Conservation (phyloP, 2,113 vertebrate genomes). For the Chloropsis hardwickii region DNA sequence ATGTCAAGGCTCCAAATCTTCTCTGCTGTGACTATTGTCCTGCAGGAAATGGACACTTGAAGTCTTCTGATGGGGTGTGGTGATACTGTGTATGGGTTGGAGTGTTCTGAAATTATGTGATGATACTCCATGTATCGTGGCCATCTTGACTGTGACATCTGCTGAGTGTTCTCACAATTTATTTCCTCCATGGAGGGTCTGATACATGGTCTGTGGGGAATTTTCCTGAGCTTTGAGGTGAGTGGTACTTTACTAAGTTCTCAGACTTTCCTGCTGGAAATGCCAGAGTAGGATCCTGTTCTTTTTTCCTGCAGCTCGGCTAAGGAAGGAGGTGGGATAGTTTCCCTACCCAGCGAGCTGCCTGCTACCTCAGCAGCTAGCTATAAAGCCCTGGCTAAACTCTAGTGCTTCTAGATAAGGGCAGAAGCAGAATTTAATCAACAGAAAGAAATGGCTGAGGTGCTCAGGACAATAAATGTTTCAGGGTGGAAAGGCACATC, state of each 20-base stretch:
- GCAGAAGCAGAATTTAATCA: neutral
- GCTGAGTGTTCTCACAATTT: neutral
- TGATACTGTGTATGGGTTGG: too few species aligned
- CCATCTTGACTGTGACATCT: neutral
- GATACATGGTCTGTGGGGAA: neutral
- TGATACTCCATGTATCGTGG: neutral
- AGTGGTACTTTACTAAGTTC: neutral
- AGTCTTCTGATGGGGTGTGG: too few species aligned
- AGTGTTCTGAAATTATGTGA: too few species aligned
- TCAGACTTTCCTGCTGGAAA: neutral
- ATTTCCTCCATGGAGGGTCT: neutral
- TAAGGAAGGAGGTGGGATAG: neutral
- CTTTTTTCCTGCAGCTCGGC: neutral
- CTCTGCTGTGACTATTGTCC: neutral
- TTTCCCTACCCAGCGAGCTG: neutral
- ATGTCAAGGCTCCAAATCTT: neutral
- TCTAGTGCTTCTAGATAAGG: neutral
- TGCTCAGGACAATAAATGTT: neutral
- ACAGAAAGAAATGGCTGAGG: neutral
- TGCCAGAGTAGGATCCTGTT: neutral
- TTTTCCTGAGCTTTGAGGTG: neutral
- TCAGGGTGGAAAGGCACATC: neutral
- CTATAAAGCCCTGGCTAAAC: neutral
- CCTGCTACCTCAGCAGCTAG: neutral
- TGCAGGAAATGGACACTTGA: neutral